phyloP scores from a whole-genome alignment of 2,113 vertebrate species.

The Onychostruthus taczanowskii region DNA sequence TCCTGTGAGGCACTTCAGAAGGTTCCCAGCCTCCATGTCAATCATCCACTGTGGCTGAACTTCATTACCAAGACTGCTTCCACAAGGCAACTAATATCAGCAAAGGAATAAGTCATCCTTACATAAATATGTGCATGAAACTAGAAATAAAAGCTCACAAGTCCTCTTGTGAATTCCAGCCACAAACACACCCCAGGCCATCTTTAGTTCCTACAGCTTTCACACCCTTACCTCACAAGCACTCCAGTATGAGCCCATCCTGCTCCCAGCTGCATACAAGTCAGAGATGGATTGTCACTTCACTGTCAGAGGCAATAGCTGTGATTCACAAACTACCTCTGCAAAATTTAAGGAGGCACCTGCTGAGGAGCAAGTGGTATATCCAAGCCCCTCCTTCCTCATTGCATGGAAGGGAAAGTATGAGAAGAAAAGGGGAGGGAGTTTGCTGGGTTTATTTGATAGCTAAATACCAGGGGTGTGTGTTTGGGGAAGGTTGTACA shows the following conservation, averaged over 20 bases:
- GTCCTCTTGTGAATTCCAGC: neutral
- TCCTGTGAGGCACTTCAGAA: neutral
- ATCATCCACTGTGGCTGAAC: neutral
- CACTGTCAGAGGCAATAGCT: neutral
- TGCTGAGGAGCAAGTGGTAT: neutral
- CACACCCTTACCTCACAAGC: neutral
- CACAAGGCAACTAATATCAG: neutral
- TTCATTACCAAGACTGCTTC: neutral
- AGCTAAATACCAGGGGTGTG: neutral
- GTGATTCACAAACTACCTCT: neutral
- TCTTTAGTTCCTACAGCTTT: neutral
- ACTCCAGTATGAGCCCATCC: constrained; percentile 52
- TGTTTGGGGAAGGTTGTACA: neutral
- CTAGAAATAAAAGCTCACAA: neutral
- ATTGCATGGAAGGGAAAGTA: constrained; percentile 10
- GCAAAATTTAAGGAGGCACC: neutral
- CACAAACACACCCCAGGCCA: neutral
- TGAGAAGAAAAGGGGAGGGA: neutral
- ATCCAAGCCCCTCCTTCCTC: constrained; percentile 15
- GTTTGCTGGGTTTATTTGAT: neutral
- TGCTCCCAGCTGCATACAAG: neutral
- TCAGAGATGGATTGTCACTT: neutral
- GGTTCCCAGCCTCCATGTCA: neutral
- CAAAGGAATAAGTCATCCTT: neutral
- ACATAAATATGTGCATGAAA: neutral